Base-by-base conservation (phyloP, 1,140 invertebrate species). In the Phortica variegata region DNA sequence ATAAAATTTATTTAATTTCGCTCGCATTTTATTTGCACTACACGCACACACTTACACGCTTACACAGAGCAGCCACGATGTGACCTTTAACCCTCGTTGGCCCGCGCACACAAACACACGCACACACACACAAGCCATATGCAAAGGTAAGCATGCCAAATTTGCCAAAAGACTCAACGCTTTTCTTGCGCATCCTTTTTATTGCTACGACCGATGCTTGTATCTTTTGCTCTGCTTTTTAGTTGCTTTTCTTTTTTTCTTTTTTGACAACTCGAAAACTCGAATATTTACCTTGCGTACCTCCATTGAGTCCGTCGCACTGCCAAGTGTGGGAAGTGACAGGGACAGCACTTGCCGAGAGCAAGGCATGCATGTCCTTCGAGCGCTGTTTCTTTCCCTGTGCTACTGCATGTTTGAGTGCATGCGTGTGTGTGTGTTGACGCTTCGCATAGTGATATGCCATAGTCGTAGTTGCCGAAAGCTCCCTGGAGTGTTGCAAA, bases 1-100 rank as follows among this genome's bases (percentile, higher is more conserved):
- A 68, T 63, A 68, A 68, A 68, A 68, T 68, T 68, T 68, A 68
- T 68, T 68, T 68, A 68, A 68, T 68, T 68, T 68, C 63, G 62
- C 63, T 68, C 60, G 62, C 62, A 58, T 61, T 65, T 66, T 65
- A 62, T 65, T 53, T 61, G 47, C 55, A 48, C 52, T 31, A 37
- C 55, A 32, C 40, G 17, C 23, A 37, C 17, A 26, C 13, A 17
- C 18, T 23, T 26, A 16, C 23, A n/a, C 39, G 15, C 32, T 20
- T 7, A 7, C 34, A 38, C 23, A n/a, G n/a, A n/a, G n/a, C 23
- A 13, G 23, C 32, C 8, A 8, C 33, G 20, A 15, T 47, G 48
- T 10, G 10, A 31, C 38, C 18, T 16, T 32, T 16, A 43, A 17
- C 26, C 29, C 23, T 43, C 33, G 31, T 29, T 17, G n/a, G 42